A percentile compares a stretch with the other conserved stretches of the same genome.
Evolutionary conservation across 2,888 invertebrate species (phyloP).

Genomic region (Metalampra italica): DNA sequence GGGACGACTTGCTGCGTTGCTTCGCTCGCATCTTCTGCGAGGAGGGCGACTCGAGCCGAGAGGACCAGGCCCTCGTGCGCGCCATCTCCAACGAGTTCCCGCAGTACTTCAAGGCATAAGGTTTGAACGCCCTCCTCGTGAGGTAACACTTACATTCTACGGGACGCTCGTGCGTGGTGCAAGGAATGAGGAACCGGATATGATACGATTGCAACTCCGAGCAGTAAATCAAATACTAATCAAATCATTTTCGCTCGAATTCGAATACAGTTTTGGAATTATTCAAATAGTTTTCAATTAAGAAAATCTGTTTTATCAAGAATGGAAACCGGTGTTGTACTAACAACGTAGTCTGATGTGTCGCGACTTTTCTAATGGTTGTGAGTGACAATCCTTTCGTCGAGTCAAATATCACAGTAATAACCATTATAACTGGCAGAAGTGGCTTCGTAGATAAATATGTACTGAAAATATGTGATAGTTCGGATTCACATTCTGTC

Average conservation of each 20-base stretch:
- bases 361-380: too few species aligned
- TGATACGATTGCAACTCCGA: background rate
- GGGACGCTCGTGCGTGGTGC: background rate
- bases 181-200: background rate
- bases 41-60: slow-evolving; percentile 84
- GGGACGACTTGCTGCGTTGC: slow-evolving; percentile 89
- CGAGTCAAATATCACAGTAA: too few species aligned
- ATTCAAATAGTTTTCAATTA: too few species aligned
- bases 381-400: too few species aligned
- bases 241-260: too few species aligned
- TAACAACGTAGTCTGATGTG: too few species aligned
- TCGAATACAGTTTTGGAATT: too few species aligned
- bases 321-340: too few species aligned
- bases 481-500: background rate
- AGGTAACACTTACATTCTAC: background rate
- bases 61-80: slow-evolving; percentile 87
- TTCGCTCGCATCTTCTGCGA: slow-evolving; percentile 93
- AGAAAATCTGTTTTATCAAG: too few species aligned
- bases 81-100: slow-evolving; percentile 93
- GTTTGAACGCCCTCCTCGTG: slow-evolving; percentile 3
- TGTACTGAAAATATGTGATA: background rate
- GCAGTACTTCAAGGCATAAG: slow-evolving; percentile 83
- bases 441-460: too few species aligned
- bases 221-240: too few species aligned
- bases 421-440: too few species aligned